Percentiles rank a stretch among this genome's conserved stretches.
Evolutionary conservation across 1,140 invertebrate species (phyloP).

Genomic region (Anthonomus grandis): DNA sequence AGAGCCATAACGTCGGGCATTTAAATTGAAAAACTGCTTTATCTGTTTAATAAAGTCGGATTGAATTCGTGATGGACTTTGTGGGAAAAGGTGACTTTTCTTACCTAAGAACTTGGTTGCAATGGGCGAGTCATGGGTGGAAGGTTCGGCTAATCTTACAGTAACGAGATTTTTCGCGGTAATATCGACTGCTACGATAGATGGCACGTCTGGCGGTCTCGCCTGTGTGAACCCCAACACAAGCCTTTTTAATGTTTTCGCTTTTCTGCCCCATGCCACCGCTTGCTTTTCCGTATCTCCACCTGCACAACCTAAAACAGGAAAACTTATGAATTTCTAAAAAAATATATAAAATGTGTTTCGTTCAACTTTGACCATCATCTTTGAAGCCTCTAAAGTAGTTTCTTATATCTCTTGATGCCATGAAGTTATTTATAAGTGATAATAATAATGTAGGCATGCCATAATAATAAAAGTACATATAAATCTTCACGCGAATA

Average conservation of each 20-base stretch:
- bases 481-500: too few relatives aligned
- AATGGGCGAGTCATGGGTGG: slow-evolving; percentile 64
- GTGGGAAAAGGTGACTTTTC: too few relatives aligned
- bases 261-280: slow-evolving; percentile 80
- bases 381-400: too few relatives aligned
- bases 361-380: too few relatives aligned
- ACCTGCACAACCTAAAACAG: slow-evolving; percentile 58
- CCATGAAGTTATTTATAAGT: too few relatives aligned
- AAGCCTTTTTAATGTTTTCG: slow-evolving; percentile 69
- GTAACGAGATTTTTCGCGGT: slow-evolving; percentile 74
- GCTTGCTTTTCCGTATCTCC: slow-evolving; percentile 80
- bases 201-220: slow-evolving; percentile 76
- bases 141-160: slow-evolving; percentile 70
- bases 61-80: too few relatives aligned
- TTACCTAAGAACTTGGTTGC: slow-evolving; percentile 88
- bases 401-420: too few relatives aligned
- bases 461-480: too few relatives aligned
- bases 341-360: background rate
- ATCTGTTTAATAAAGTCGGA: too few relatives aligned
- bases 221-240: slow-evolving; percentile 60
- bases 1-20: too few relatives aligned
- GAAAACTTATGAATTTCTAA: background rate
- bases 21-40: too few relatives aligned
- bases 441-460: too few relatives aligned
- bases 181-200: slow-evolving; percentile 75